Conservation (phyloP, 2,888 invertebrate genomes). For the Lymantria dispar region DNA sequence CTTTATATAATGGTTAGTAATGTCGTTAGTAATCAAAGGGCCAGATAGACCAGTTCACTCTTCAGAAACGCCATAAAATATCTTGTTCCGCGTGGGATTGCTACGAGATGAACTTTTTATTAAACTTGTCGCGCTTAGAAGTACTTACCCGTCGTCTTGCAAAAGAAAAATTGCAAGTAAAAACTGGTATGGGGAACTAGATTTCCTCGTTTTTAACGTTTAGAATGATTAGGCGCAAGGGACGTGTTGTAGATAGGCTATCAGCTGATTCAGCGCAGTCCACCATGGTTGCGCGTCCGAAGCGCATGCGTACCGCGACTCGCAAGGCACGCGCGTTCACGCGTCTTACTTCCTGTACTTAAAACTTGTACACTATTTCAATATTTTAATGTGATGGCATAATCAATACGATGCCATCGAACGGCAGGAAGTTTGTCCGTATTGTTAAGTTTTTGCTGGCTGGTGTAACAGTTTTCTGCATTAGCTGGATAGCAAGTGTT, state of each 20-base stretch:
- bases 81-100: slow-evolving; percentile 67
- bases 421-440: slow-evolving; percentile 57
- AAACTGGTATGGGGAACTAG: slow-evolving; percentile 75
- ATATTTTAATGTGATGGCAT: slow-evolving; percentile 34
- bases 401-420: slow-evolving; percentile 48
- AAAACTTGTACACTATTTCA: slow-evolving; percentile 20
- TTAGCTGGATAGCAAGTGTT: slow-evolving; percentile 72
- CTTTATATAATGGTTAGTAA: slow-evolving; percentile 64
- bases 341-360: slow-evolving; percentile 21
- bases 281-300: slow-evolving; percentile 72
- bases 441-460: slow-evolving; percentile 65
- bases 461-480: slow-evolving; percentile 66
- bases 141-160: slow-evolving; percentile 34
- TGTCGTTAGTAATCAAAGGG: slow-evolving; percentile 47
- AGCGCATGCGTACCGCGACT: slow-evolving; percentile 61
- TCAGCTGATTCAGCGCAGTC: slow-evolving; percentile 78
- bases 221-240: slow-evolving; percentile 72
- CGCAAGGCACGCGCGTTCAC: slow-evolving; percentile 37
- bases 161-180: slow-evolving; percentile 50
- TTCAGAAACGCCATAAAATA: slow-evolving; percentile 50
- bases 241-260: slow-evolving; percentile 77
- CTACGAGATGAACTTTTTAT: slow-evolving; percentile 59
- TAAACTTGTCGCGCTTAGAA: slow-evolving; percentile 18
- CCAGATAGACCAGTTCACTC: slow-evolving; percentile 41
- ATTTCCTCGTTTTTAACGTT: slow-evolving; percentile 68